Conservation (phyloP, 2,113 vertebrate species). For the Peromyscus californicus region DNA sequence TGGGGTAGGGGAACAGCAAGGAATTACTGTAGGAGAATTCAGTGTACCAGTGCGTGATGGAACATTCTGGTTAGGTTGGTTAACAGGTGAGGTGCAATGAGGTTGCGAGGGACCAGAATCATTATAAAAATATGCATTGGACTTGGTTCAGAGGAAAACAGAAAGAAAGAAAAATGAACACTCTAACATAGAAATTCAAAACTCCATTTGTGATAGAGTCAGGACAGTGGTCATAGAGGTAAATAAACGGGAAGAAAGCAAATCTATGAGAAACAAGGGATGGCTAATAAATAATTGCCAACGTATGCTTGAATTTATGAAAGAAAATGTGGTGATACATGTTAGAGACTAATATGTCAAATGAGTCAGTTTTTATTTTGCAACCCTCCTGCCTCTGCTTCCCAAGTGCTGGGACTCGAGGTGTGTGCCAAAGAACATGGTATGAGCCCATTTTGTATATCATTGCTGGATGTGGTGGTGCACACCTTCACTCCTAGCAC, state of each 20-base stretch:
- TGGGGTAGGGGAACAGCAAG: background rate
- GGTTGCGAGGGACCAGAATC: background rate
- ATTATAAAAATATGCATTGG: conserved; percentile 2
- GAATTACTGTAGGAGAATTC: background rate
- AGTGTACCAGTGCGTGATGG: background rate
- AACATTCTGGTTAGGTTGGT: background rate
- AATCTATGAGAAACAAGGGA: background rate
- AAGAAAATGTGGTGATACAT: conserved; percentile 15
- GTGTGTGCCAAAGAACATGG: background rate
- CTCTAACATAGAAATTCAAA: conserved; percentile 8
- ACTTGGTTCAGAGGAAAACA: background rate
- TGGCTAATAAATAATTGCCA: background rate
- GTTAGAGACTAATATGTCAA: background rate
- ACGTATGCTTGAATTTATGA: conserved; percentile 13
- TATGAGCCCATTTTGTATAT: conserved; percentile 1
- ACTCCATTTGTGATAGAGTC: background rate
- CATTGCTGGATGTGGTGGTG: background rate
- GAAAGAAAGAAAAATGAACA: background rate
- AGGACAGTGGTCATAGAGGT: background rate
- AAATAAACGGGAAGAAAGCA: background rate
- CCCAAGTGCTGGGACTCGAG: background rate
- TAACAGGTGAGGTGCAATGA: background rate
- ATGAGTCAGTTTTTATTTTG: background rate
- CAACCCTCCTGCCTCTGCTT: background rate
- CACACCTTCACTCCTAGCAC: background rate